Evolutionary conservation across 2,888 invertebrate species (phyloP), one percentile per base, ranked within the genome.

Genomic region (Cerceris rybyensis): DNA sequence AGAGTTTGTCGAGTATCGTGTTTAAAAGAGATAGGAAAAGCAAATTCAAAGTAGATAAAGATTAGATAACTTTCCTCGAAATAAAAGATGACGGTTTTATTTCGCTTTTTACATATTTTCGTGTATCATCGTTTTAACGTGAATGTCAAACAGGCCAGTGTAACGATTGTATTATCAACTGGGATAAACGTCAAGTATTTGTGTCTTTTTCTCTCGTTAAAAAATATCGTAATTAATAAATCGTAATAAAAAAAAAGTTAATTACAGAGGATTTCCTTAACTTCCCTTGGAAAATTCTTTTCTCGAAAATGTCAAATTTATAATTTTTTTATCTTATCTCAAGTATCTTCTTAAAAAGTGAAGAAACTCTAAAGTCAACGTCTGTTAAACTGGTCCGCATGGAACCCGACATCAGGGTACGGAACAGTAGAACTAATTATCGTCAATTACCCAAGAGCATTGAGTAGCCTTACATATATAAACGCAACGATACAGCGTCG

Each of bases 381-480:
- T 55, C 52, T 54, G 65, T 49, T 68, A 57, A 69, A 69, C 66
- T 74, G 55, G 58, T 71, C 57, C 50, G 61, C 13, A 67, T 49
- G 74, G 50, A 50, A 64, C 58, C 28, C 63, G 41, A 17, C n/a
- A 16, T 66, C 59, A 63, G 17, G 39, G 71, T 64, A 67, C 50
- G 60, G 52, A 70, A 88, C 87, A 87, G 87, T 88, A 74, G 81
- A 81, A 80, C 83, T 87, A 90, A 89, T 90, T 89, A 88, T 85
- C 86, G 86, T 89, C 86, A 87, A 89, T 89, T 89, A 86, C 63
- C 73, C 69, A 71, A 67, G 54, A 74, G 50, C 61, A 81, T 76
- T 52, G 55, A 42, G 54, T 60, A 49, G 39, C 46, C 65, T 69
- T 54, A 58, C 46, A 50, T 57, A 70, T 55, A 70, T 50, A 75